Base-by-base conservation (phyloP, 2,797 vertebrate species). In the Darevskia mixta region DNA sequence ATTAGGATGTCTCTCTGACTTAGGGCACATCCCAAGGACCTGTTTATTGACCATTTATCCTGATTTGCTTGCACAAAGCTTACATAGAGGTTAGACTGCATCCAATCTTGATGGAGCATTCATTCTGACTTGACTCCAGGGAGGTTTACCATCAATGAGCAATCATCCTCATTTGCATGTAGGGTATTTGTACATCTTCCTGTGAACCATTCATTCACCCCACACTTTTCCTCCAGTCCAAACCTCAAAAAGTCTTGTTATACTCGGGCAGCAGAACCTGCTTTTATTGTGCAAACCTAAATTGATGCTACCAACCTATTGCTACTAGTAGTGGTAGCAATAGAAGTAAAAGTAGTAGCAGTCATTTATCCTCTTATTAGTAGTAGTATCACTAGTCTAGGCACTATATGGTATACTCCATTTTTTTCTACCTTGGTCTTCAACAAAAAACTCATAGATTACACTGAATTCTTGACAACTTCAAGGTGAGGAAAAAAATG, bases 361-460 rank as follows among this genome's bases (percentile, higher is more conserved):
- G 20, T 35, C 41, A 61, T 61, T 85, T 73, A 64, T 61, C 25
- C 35, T 1, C 15, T 49, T 20, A 2, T 29, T 29, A 7, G 38
- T 38, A 67, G 79, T 66, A 81, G 35, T 5, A 25, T 66, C 35
- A 81, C 32, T 66, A 23, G 25, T 43, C 3, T 11, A 82, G 27
- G 15, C 2, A 71, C 38, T 69, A 9, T 43, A 43, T 6, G 17
- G 17, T 18, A 82, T 77, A 41, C 41, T 82, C 15, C 35, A 20
- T 81, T 89, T 86, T 5, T 3, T 88, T 90, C 82, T 13, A 38
- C 71, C 79, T 88, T 94, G 3, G 67, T 45, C 91, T 94, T 88
- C 23, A 91, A 86, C 0, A 0, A 2, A 27, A 38, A 79, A 7
- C 79, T 35, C 10, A 1, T 2, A 2, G n/a, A 1, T 86, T 89